Percentiles rank a stretch among this genome's conserved stretches.
phyloP scores from a whole-genome alignment of 2,797 vertebrate genomes.

The Malurus leucopterus region DNA sequence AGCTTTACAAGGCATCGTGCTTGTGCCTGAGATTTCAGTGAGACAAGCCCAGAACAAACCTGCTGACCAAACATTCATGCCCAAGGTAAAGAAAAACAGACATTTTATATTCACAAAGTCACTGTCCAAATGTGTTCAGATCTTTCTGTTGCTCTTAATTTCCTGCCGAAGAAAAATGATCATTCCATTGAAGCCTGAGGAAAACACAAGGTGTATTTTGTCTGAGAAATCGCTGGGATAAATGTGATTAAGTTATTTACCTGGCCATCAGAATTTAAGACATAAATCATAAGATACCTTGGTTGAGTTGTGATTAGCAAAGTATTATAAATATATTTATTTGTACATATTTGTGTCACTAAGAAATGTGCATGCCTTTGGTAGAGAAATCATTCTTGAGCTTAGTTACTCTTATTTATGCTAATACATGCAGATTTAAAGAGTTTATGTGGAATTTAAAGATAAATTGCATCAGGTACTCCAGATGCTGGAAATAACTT shows the following conservation, averaged over 20 bases:
- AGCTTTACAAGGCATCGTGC: background rate
- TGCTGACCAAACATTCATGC: background rate
- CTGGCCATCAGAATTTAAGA: background rate
- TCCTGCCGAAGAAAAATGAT: background rate
- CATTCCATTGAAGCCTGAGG: background rate
- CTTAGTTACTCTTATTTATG: slow-evolving; percentile 4
- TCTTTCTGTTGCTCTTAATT: background rate
- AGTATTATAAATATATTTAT: background rate
- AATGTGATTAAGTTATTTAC: slow-evolving; percentile 1
- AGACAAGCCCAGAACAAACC: background rate
- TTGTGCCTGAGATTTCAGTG: rapidly evolving
- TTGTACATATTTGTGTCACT: background rate
- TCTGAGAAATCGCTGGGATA: background rate
- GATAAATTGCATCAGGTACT: slow-evolving; percentile 4
- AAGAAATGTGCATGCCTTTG: background rate
- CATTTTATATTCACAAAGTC: background rate
- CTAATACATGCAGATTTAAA: slow-evolving; percentile 16
- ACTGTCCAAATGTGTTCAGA: background rate
- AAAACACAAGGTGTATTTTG: background rate
- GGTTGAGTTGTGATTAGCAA: background rate
- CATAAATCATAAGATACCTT: background rate
- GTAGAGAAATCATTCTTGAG: background rate
- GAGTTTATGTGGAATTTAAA: background rate
- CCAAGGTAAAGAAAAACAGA: background rate
- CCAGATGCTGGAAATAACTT: background rate